These are phyloP conservation scores for Araneus ventricosus DNA, from an alignment of 1,140 invertebrate species.

Conservation along the genomic window DNA sequence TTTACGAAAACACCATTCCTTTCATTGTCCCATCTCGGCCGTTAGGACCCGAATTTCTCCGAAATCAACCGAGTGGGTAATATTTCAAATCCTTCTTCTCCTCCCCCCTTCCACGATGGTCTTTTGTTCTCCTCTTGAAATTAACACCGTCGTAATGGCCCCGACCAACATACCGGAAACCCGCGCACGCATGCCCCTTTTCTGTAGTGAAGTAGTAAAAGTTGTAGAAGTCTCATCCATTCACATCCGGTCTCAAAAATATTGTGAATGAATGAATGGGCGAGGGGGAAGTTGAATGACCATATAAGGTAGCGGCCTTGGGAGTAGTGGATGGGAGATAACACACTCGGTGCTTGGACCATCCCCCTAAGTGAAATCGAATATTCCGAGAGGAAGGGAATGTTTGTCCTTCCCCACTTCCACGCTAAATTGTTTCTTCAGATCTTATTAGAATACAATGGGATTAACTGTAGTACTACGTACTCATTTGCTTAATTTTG, in stretches of 20 bases:
- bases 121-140: conserved; percentile 32
- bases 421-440: neutral
- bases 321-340: neutral
- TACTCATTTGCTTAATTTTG: neutral
- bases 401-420: neutral
- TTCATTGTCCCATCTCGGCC: conserved; percentile 18
- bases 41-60: conserved; percentile 22
- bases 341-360: neutral
- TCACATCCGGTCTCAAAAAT: conserved; percentile 49
- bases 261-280: conserved; percentile 44
- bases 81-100: conserved; percentile 23
- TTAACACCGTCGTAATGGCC: conserved; percentile 44
- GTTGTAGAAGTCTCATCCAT: conserved; percentile 41
- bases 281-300: conserved; percentile 20
- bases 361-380: conserved; percentile 1
- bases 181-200: conserved; percentile 43
- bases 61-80: conserved; percentile 44
- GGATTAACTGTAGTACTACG: neutral
- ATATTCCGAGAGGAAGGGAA: neutral
- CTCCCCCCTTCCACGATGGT: neutral
- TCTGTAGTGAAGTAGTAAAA: conserved; percentile 12
- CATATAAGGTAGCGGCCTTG: conserved; percentile 35
- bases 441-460: conserved; percentile 16
- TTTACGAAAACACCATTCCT: neutral
- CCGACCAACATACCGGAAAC: conserved; percentile 49